Base-by-base conservation (phyloP, 2,113 vertebrate species). In the Xiphias gladius region DNA sequence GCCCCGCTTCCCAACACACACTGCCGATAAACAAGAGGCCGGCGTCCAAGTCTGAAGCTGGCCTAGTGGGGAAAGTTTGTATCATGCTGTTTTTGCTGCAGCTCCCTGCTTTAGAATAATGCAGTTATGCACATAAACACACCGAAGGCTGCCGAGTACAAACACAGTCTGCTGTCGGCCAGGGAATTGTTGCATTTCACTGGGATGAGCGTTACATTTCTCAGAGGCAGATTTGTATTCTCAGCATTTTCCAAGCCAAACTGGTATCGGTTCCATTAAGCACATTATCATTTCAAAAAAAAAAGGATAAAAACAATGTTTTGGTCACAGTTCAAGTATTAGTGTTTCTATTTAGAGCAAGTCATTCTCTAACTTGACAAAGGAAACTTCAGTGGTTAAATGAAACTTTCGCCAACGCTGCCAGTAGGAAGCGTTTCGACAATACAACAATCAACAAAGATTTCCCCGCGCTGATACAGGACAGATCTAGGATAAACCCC, bases 401-500 rank as follows among this genome's bases (percentile, higher is more conserved):
- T 46, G 14, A 46, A 46, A 43, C 14, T 11, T 43, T 43, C 43
- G 4, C 16, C 5, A 4, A 19, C 46, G 16, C 46, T 50, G 46
- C 5, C 46, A 50, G 46, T 6, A 50, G 17, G 17, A 50, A 20
- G 5, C 20, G 54, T 55, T 30, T 61, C 8, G 9, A 61, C 26
- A 19, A 4, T 43, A 43, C 37, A 65, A 24, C 30, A 72, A 72
- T 61, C 52, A 22, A 14, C 14, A 59, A 12, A 52, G 55, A 76
- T 46, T 48, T 74, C 17, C 0, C 19, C n/a, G 39, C 52, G 2
- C 17, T 12, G 24, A 22, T 24, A 17, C 55, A 61, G 67, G 59
- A 58, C 39, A 78, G 54, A 66, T 79, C 52, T 32, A 8, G 79
- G 26, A 64, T 67, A 57, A 86, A 52, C 46, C 65, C 59, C 41